Conservation (phyloP, 1,140 invertebrate species). For the Drosophila ohnishii region DNA sequence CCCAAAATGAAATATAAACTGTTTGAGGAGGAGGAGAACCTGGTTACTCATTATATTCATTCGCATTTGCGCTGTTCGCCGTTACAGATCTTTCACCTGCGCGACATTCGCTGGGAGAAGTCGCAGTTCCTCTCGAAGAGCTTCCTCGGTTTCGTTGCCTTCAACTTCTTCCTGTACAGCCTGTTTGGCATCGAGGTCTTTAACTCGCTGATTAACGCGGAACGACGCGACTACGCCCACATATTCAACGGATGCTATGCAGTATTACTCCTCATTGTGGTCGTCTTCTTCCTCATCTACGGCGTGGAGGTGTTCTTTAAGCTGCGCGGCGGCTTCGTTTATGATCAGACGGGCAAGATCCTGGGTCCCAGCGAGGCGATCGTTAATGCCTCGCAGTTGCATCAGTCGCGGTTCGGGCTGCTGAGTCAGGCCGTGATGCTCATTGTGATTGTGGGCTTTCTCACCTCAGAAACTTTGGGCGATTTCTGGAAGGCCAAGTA, state of each 20-base stretch:
- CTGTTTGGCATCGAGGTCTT: slow-evolving; percentile 91
- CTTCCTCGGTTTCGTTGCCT: slow-evolving; percentile 94
- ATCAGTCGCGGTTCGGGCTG: slow-evolving; percentile 94
- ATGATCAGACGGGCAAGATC: slow-evolving; percentile 77
- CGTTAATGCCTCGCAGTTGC: slow-evolving; percentile 93
- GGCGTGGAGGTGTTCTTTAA: slow-evolving; percentile 98
- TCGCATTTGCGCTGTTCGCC: slow-evolving; percentile 48
- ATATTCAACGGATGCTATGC: slow-evolving; percentile 97
- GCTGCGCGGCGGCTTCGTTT: slow-evolving; percentile 86
- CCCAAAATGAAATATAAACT: slow-evolving; percentile 16
- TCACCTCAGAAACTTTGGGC: slow-evolving; percentile 94
- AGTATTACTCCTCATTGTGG: slow-evolving; percentile 93
- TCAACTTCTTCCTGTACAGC: slow-evolving; percentile 95
- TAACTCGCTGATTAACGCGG: slow-evolving; percentile 70
- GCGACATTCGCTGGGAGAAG: slow-evolving; percentile 92
- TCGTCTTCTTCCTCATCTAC: slow-evolving; percentile 97
- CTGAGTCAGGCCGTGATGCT: slow-evolving; percentile 93
- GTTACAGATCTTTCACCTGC: slow-evolving; percentile 94
- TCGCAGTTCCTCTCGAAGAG: slow-evolving; percentile 96
- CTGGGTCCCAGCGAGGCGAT: slow-evolving; percentile 82
- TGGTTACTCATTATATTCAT: slow-evolving; percentile 9
- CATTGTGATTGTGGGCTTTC: slow-evolving; percentile 93
- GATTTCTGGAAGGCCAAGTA: slow-evolving; percentile 96
- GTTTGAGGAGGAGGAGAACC: neutral
- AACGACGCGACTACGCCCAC: slow-evolving; percentile 84